phyloP scores from a whole-genome alignment of 2,888 invertebrate genomes.

The Trachelus tabidus region DNA sequence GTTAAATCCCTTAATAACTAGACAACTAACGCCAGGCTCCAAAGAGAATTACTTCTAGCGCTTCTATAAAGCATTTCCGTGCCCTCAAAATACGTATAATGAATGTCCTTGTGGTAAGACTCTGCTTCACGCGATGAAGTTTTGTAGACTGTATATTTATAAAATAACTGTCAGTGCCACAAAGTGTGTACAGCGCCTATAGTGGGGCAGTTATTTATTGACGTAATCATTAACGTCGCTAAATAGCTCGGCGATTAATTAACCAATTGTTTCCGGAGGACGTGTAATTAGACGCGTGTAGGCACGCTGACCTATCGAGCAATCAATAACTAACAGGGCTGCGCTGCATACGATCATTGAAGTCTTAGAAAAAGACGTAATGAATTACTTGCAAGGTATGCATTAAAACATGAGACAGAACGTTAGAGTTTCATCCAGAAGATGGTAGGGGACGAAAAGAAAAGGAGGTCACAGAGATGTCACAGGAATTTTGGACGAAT shows the following conservation, averaged over 20 bases:
- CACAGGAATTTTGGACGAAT: not conserved
- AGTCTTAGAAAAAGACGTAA: not conserved
- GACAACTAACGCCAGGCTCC: not conserved
- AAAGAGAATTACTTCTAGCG: not conserved
- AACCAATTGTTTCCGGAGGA: not conserved
- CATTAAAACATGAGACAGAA: not conserved
- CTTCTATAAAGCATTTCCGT: not conserved
- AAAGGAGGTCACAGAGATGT: not conserved
- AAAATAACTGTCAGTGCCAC: not conserved
- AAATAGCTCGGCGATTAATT: not conserved
- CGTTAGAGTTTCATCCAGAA: not conserved
- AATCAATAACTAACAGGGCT: not conserved
- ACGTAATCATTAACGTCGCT: not conserved
- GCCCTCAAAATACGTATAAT: not conserved
- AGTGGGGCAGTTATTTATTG: not conserved
- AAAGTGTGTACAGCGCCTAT: not conserved
- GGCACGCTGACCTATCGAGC: not conserved
- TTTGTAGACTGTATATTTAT: not conserved
- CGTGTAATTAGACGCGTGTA: not conserved
- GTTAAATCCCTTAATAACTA: not conserved
- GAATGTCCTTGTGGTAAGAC: not conserved
- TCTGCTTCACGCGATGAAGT: not conserved
- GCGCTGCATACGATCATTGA: not conserved
- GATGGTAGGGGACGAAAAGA: not conserved
- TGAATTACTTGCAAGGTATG: not conserved